Evolutionary conservation across 2,888 invertebrate species (phyloP).

Genomic region (Thysanoteuthis rhombus): DNA sequence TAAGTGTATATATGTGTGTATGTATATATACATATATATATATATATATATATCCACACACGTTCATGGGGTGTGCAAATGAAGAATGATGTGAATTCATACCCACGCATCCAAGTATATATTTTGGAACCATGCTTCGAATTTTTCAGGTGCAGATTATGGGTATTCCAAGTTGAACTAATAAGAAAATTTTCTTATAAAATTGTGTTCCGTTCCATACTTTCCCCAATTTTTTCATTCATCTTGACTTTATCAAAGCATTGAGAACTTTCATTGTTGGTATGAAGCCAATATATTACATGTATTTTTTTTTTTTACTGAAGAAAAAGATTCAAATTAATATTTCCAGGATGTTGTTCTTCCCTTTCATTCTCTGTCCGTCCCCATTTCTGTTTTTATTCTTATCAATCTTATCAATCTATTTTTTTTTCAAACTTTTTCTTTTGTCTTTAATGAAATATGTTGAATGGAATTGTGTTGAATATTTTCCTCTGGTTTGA

Average conservation of each 20-base stretch:
- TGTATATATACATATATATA: too few relatives aligned
- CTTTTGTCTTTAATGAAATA: too few relatives aligned
- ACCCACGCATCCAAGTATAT: background rate
- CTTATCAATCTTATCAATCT: too few relatives aligned
- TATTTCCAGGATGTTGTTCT: background rate
- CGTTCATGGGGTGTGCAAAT: too few relatives aligned
- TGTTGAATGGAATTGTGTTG: too few relatives aligned
- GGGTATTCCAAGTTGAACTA: background rate
- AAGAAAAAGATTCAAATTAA: background rate
- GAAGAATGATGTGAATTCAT: too few relatives aligned
- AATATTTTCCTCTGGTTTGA: too few relatives aligned
- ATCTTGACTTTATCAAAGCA: background rate
- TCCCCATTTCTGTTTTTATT: background rate
- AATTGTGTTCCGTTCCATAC: background rate
- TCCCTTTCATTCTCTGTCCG: background rate
- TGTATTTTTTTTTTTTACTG: background rate
- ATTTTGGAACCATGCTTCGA: background rate
- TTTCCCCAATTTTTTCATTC: background rate
- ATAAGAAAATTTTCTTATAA: background rate
- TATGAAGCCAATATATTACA: background rate
- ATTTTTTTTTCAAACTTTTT: too few relatives aligned
- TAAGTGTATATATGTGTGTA: too few relatives aligned
- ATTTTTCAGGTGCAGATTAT: background rate
- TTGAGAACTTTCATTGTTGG: background rate
- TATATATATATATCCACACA: too few relatives aligned